Percentiles rank a stretch among this genome's conserved stretches.
These are phyloP conservation scores for Cephonodes hylas DNA, from an alignment of 2,888 invertebrate species.

Conservation along the genomic window DNA sequence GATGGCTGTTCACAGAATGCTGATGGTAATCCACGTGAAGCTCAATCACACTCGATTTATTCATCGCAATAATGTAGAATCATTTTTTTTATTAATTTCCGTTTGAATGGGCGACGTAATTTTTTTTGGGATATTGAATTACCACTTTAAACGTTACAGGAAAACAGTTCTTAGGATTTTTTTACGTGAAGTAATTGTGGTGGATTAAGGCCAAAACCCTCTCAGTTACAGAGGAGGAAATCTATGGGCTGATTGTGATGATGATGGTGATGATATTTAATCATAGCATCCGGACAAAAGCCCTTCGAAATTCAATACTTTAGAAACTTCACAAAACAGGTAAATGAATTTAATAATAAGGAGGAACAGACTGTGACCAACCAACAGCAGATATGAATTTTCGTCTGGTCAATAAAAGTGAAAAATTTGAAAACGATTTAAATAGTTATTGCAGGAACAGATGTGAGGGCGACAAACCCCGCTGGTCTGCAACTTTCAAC, in stretches of 20 bases:
- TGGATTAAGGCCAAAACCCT: too few relatives aligned
- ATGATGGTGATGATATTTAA: too few relatives aligned
- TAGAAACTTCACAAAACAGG: neutral
- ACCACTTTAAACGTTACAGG: too few relatives aligned
- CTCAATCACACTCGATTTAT: neutral
- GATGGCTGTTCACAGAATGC: neutral
- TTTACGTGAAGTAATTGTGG: too few relatives aligned
- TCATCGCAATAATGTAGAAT: neutral
- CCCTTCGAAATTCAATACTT: neutral
- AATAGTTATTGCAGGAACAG: neutral
- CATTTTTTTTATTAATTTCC: too few relatives aligned
- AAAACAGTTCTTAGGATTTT: too few relatives aligned
- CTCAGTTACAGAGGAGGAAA: too few relatives aligned
- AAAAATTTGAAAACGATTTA: neutral
- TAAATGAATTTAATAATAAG: neutral
- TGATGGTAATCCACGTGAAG: neutral
- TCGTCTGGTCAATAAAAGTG: neutral
- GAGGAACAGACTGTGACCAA: neutral
- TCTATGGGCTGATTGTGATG: too few relatives aligned
- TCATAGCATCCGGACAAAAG: too few relatives aligned
- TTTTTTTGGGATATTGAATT: too few relatives aligned
- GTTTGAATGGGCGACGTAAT: too few relatives aligned
- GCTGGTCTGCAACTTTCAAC: neutral
- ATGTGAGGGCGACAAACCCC: neutral
- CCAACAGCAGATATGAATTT: neutral